These are phyloP conservation scores for Criorhina ranunculi DNA, from an alignment of 2,888 invertebrate species.

Conservation along the genomic window DNA sequence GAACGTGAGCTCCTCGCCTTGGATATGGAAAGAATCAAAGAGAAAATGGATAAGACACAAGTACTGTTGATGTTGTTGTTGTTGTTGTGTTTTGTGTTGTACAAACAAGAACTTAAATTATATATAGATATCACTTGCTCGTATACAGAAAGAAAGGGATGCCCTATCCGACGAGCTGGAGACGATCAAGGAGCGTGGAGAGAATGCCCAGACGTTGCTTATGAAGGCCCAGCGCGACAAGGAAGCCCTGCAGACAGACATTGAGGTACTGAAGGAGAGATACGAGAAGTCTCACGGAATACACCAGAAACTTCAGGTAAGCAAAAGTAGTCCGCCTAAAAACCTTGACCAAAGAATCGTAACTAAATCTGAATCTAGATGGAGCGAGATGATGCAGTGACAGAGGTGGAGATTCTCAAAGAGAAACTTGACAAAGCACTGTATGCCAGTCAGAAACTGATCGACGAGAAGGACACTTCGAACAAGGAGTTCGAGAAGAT, in stretches of 20 bases:
- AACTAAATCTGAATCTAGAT: conserved; percentile 85
- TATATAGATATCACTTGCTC: conserved; percentile 89
- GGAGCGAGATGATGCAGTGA: conserved; percentile 93
- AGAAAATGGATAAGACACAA: conserved; percentile 95
- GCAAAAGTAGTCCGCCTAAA: not conserved
- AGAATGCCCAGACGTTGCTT: conserved; percentile 92
- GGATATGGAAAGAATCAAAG: conserved; percentile 93
- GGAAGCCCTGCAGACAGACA: conserved; percentile 93
- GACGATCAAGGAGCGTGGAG: conserved; percentile 92
- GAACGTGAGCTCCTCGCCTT: conserved; percentile 94
- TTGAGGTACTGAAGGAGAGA: conserved; percentile 93
- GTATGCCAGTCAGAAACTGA: conserved; percentile 91
- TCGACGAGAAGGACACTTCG: conserved; percentile 94
- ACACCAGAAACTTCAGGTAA: conserved; percentile 93
- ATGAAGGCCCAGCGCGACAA: conserved; percentile 93
- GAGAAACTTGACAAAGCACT: conserved; percentile 96
- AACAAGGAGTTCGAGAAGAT: conserved; percentile 97
- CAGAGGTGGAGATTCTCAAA: conserved; percentile 93
- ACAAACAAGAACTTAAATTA: conserved; percentile 78
- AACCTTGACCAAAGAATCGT: not conserved
- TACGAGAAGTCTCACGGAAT: conserved; percentile 94
- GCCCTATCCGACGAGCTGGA: conserved; percentile 92
- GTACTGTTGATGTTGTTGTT: conserved; percentile 85
- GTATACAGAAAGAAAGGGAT: conserved; percentile 95
- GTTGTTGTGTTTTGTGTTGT: conserved; percentile 79